Base-by-base conservation (phyloP, 2,888 invertebrate genomes). In the Cantharis rufa region DNA sequence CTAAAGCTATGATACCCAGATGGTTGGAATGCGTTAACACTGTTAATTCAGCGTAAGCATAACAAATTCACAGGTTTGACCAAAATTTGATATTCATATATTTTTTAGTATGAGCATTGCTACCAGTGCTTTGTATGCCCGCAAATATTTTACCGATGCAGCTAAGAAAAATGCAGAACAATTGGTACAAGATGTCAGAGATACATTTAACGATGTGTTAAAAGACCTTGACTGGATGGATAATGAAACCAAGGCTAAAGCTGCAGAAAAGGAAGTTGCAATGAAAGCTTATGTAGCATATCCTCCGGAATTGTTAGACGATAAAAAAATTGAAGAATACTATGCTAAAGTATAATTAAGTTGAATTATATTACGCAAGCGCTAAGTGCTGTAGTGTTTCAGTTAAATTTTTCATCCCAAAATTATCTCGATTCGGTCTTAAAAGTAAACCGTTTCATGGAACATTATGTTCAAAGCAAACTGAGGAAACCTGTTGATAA, bases 181-280 rank as follows among this genome's bases (percentile, higher is more conserved):
- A 87, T 96, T 97, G 95, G 96, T 97, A 0, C 90, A 91, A 72
- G 94, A 95, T 82, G 96, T 98, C 82, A 92, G 95, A 78, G 89
- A 90, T 73, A 94, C 96, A 80, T 98, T 98, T 89, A 91, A 92
- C 79, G 92, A 94, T 82, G 96, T 97, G 21, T 87, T 97, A 72
- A 90, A 91, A 15, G 90, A 92, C 76, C 93, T 97, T 10, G 94
- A 94, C 69, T 98, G 98, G 98, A 98, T 98, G 98, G 98, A 98
- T 85, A 92, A 92, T 16, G 28, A 16, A n/a, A 75, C 70, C 0
- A 75, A 61, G 64, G 62, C 15, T 10, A 70, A 66, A 66, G 74
- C 74, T n/a, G 5, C 71, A 4, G 74, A 64, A 66, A 75, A 75
- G 10, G 70, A 61, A 13, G 91, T 91, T 72, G 90, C 92, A 0